Evolutionary conservation across 2,113 vertebrate species (phyloP).

Genomic region (Nicator chloris): DNA sequence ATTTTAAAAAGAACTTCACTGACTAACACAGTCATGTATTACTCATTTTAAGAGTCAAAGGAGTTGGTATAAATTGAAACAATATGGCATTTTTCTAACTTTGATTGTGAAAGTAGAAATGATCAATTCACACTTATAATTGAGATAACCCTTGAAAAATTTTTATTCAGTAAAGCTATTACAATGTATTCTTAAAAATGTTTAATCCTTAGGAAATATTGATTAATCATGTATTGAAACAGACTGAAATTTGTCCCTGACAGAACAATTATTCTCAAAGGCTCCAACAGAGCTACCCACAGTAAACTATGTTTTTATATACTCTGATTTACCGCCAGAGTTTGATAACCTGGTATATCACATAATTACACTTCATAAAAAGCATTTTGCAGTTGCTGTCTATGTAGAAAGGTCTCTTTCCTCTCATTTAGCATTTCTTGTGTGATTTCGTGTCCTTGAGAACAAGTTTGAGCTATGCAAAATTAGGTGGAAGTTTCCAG

Average conservation of each 20-base stretch:
- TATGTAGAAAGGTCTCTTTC: background rate
- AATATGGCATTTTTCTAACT: background rate
- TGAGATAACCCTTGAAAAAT: background rate
- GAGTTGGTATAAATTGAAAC: background rate
- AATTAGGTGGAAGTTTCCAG: background rate
- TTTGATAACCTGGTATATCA: background rate
- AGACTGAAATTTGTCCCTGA: background rate
- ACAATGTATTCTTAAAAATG: background rate
- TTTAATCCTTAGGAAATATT: background rate
- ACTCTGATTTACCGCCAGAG: background rate
- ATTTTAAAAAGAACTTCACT: background rate
- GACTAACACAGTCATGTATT: background rate
- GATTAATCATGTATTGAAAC: background rate
- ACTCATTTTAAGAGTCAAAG: background rate
- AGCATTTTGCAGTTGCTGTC: background rate
- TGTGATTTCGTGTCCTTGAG: background rate
- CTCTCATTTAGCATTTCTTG: background rate
- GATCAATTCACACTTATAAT: background rate
- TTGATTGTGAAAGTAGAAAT: background rate
- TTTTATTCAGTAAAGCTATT: slow-evolving; percentile 4
- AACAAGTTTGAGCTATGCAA: background rate
- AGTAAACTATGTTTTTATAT: background rate
- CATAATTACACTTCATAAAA: background rate
- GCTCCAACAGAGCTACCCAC: background rate
- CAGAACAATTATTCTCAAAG: background rate